Percentiles rank a stretch among this genome's conserved stretches.
phyloP scores from a whole-genome alignment of 2,113 vertebrate species.

The Corythornis cristatus region DNA sequence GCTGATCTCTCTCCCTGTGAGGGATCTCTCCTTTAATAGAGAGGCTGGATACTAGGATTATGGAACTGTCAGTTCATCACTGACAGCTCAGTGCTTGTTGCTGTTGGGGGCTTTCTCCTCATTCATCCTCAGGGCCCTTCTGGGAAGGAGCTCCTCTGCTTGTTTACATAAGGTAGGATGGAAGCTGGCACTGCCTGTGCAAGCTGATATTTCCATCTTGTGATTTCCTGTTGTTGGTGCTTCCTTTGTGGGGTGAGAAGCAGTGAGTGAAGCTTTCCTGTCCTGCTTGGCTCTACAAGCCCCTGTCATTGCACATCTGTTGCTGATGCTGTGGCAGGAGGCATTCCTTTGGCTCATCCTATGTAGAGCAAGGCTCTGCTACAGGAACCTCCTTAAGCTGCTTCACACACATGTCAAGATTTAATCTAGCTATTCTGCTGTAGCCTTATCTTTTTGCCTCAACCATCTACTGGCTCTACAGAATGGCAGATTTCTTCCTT shows the following conservation, averaged over 20 bases:
- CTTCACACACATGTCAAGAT: not conserved
- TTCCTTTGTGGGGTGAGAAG: not conserved
- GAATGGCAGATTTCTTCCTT: conserved; percentile 52
- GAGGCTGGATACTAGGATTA: not conserved
- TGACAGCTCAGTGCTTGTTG: not conserved
- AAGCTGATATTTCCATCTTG: not conserved
- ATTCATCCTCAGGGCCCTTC: not conserved
- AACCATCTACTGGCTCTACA: conserved; percentile 28
- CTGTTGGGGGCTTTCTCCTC: not conserved
- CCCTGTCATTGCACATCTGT: not conserved
- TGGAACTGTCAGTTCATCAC: not conserved
- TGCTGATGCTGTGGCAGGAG: not conserved
- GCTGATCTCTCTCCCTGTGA: not conserved
- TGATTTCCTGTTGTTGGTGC: not conserved
- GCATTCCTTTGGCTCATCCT: conserved; percentile 21
- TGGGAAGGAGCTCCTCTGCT: not conserved
- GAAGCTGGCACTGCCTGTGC: not conserved
- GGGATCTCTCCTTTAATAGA: not conserved
- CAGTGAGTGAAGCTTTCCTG: not conserved
- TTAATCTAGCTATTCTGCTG: conserved; percentile 44
- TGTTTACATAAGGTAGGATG: not conserved
- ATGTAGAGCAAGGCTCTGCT: not conserved
- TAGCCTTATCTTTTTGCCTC: conserved; percentile 49
- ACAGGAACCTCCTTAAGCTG: conserved; percentile 20
- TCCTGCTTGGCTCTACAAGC: not conserved